Conservation (phyloP, 64 coral and sea anemone species). For the Cladopsammia gracilis region DNA sequence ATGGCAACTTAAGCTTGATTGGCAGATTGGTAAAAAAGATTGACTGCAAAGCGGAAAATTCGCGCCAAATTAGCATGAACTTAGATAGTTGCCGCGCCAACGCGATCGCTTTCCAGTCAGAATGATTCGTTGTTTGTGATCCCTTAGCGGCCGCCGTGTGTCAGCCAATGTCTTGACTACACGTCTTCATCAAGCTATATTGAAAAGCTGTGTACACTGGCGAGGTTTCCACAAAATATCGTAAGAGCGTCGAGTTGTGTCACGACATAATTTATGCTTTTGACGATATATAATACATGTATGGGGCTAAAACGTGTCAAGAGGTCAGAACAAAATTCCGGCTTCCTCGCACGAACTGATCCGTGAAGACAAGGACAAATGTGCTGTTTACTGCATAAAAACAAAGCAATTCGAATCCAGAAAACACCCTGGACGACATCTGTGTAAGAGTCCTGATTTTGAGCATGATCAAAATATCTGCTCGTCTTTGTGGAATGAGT, state of each 20-base stretch:
- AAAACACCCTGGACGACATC: background rate
- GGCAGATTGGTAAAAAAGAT: background rate
- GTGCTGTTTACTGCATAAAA: background rate
- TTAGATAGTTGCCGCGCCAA: background rate
- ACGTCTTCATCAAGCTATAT: background rate
- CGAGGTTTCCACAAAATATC: background rate
- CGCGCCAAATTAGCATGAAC: constrained; percentile 41
- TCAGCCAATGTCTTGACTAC: background rate
- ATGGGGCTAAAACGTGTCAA: background rate
- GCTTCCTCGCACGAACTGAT: background rate
- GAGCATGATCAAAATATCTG: background rate
- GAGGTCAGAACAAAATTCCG: constrained; percentile 34
- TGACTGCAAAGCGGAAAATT: constrained; percentile 15
- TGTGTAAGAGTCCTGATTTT: no score
- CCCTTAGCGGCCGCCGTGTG: background rate
- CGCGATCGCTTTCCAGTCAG: background rate
- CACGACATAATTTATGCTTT: background rate
- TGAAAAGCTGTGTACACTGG: background rate
- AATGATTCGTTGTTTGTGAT: background rate
- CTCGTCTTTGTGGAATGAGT: background rate
- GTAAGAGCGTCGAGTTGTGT: background rate
- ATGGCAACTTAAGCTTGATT: constrained; percentile 50
- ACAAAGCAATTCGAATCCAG: background rate
- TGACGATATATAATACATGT: background rate
- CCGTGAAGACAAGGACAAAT: constrained; percentile 2